phyloP scores from a whole-genome alignment of 2,888 invertebrate species.

The Anarsia innoxiella region DNA sequence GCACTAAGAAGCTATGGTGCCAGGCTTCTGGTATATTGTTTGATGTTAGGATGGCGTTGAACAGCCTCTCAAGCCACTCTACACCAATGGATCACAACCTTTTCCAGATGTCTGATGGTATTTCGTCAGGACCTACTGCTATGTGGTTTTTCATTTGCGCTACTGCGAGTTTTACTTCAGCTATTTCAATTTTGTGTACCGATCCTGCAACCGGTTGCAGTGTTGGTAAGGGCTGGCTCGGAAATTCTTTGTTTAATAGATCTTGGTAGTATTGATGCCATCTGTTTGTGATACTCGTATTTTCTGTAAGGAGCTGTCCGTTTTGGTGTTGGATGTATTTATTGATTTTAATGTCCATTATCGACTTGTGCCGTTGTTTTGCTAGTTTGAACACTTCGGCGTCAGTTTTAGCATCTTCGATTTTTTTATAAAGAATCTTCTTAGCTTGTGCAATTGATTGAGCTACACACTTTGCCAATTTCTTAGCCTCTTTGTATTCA shows the following conservation, averaged over 20 bases:
- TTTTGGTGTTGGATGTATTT: constrained; percentile 13
- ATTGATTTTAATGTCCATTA: constrained; percentile 13
- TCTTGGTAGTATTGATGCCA: constrained; percentile 12
- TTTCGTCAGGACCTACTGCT: constrained; percentile 10
- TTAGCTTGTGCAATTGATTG: constrained; percentile 10
- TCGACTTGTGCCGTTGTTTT: constrained; percentile 11
- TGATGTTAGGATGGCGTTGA: neutral
- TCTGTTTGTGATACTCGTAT: constrained; percentile 10
- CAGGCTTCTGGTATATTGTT: constrained; percentile 3
- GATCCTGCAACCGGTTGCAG: neutral
- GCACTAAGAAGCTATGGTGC: constrained; percentile 6
- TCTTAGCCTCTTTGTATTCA: constrained; percentile 12
- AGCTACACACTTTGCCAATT: constrained; percentile 12
- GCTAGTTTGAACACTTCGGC: constrained; percentile 13
- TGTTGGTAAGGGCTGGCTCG: constrained; percentile 4
- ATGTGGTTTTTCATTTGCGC: constrained; percentile 10
- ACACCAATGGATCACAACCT: constrained; percentile 1
- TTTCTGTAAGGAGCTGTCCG: constrained; percentile 9
- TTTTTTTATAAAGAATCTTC: neutral
- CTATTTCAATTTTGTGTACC: neutral
- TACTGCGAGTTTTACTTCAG: neutral
- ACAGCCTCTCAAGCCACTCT: neutral
- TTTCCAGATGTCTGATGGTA: constrained; percentile 13
- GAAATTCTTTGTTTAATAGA: constrained; percentile 15
- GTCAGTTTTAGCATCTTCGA: constrained; percentile 10